Base-by-base conservation (phyloP, 2,113 vertebrate genomes). In the Tyrannus savana region DNA sequence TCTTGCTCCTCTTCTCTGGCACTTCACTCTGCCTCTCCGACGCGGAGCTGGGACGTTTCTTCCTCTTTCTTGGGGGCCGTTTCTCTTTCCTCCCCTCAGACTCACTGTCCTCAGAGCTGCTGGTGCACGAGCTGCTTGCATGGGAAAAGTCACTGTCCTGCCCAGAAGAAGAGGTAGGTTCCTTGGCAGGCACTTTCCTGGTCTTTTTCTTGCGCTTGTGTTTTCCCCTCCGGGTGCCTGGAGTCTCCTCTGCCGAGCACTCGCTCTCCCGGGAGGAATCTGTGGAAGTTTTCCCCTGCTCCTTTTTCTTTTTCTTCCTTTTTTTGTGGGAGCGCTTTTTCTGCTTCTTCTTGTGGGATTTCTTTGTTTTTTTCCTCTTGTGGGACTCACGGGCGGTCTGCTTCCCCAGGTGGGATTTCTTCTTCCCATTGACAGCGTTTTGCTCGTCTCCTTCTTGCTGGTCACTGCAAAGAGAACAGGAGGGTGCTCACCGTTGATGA, bases 311-410 rank as follows among this genome's bases (percentile, higher is more conserved):
- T 97, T 98, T 98, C 97, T 98, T 98, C 58, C 97, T 80, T 79
- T 99, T 98, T 97, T 99, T 98, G 86, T 98, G 98, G 11, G 98
- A 99, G 81, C 96, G 98, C 50, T 99, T 99, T 97, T 98, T 99
- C 84, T 98, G 99, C 83, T 99, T 99, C 91, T 98, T 99, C 80
- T 98, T 99, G 55, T 98, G 98, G 0, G 98, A 98, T 89, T 99
- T 99, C 96, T 99, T 99, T 46, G 98, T 92, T 72, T 97, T 98
- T 93, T 98, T 99, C 59, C 98, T 97, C 86, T 98, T 98, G 80
- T 96, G 98, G 1, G 97, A 95, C 64, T 98, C 97, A 0, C 56
- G 97, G 49, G 97, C 96, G 53, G 93, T 97, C 67, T 97, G 97
- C 64, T 98, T 98, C 73, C 94, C 95, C 59, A 86, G 71, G 8